These are phyloP conservation scores for Lepidurus arcticus DNA, from an alignment of 1,140 invertebrate genomes.

Conservation along the genomic window DNA sequence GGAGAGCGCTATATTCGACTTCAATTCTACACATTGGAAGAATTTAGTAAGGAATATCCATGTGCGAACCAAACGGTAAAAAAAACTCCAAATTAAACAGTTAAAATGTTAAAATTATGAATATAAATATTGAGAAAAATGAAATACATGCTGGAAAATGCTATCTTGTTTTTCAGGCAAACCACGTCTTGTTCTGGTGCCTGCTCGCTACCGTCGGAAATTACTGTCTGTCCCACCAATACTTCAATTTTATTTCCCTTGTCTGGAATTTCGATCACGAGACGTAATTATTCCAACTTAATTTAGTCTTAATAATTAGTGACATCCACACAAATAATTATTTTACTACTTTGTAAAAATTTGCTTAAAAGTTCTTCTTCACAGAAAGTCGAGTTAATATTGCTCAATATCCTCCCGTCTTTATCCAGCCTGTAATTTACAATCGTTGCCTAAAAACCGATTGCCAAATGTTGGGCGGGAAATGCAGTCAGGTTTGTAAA, in stretches of 20 bases:
- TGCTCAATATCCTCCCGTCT: constrained; percentile 23
- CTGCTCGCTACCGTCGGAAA: not conserved
- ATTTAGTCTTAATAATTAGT: not conserved
- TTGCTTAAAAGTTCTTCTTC: constrained; percentile 11
- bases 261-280: constrained; percentile 29
- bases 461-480: constrained; percentile 31
- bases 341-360: constrained; percentile 26
- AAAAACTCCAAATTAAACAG: not conserved
- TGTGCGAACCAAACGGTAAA: not conserved
- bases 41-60: not conserved
- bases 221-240: constrained; percentile 23
- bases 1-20: not conserved
- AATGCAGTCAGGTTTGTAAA: constrained; percentile 28
- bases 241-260: constrained; percentile 31
- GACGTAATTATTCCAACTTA: constrained; percentile 18
- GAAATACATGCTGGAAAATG: not conserved
- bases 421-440: constrained; percentile 33
- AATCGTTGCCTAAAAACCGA: constrained; percentile 1
- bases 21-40: not conserved
- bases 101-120: not conserved
- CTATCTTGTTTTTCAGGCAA: not conserved
- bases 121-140: not conserved
- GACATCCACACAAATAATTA: not conserved
- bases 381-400: constrained; percentile 31
- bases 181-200: not conserved